Conservation (phyloP, 2,797 vertebrate genomes). For the Epinephelus malabaricus region DNA sequence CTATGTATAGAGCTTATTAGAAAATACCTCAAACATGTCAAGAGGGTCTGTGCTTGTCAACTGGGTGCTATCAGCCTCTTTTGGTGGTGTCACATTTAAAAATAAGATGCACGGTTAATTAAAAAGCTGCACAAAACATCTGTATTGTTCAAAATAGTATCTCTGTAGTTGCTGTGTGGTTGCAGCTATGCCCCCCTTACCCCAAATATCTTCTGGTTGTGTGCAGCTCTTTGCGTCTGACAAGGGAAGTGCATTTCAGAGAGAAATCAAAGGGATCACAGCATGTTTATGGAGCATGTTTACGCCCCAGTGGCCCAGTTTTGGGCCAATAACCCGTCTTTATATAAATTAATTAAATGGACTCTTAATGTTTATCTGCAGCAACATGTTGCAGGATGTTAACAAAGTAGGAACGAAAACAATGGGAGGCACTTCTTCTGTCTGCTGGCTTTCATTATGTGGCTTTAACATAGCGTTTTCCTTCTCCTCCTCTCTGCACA, state of each 20-base stretch:
- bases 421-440: neutral
- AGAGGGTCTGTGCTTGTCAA: constrained; percentile 2
- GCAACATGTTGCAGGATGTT: constrained; percentile 2
- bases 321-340: neutral
- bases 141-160: neutral
- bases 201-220: neutral
- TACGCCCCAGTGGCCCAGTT: neutral
- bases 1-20: constrained; percentile 67
- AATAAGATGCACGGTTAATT: neutral
- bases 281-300: neutral
- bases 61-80: neutral
- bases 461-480: neutral
- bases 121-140: neutral
- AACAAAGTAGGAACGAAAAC: constrained; percentile 6
- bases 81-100: neutral
- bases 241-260: neutral
- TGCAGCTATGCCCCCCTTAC: constrained; percentile 13
- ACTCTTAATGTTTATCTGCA: neutral
- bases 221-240: neutral
- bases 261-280: neutral
- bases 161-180: neutral
- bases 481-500: constrained; percentile 24
- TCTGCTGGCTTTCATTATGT: constrained; percentile 1
- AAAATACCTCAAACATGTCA: constrained; percentile 40
- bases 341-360: neutral